These are phyloP conservation scores for Proales similis DNA, from an alignment of 1,140 invertebrate species.

Conservation along the genomic window DNA sequence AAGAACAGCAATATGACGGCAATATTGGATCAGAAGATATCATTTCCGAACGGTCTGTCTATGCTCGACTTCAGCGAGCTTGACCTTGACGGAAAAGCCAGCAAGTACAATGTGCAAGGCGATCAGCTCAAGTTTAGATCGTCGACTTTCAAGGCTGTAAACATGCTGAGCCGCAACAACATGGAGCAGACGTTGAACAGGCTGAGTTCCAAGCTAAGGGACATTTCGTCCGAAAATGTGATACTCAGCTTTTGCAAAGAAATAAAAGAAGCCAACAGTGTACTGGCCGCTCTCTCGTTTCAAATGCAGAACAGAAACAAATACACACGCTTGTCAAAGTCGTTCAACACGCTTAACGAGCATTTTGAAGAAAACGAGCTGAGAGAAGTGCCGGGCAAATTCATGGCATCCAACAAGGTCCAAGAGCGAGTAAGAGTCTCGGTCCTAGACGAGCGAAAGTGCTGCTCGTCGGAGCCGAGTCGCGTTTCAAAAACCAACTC, in stretches of 20 bases:
- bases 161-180: not conserved
- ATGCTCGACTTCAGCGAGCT: conserved; percentile 24
- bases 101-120: not conserved
- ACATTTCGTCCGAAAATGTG: conserved; percentile 25
- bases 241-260: conserved; percentile 34
- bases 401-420: no score
- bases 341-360: conserved; percentile 13
- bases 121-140: conserved; percentile 1
- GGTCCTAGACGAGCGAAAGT: not conserved
- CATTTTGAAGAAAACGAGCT: conserved; percentile 2
- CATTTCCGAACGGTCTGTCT: conserved; percentile 3
- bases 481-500: conserved; percentile 17
- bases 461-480: conserved; percentile 21
- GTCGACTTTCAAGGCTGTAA: conserved; percentile 27
- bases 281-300: conserved; percentile 6
- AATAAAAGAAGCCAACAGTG: conserved; percentile 25
- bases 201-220: conserved; percentile 18
- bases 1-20: conserved; percentile 15
- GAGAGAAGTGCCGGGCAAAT: no score
- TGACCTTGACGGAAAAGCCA: conserved; percentile 11
- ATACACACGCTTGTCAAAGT: conserved; percentile 24
- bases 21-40: conserved; percentile 9
- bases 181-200: conserved; percentile 22
- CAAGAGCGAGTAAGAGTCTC: conserved; percentile 2
- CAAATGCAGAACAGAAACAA: conserved; percentile 5